phyloP scores from a whole-genome alignment of 2,113 vertebrate genomes.

The Cyanoderma ruficeps region DNA sequence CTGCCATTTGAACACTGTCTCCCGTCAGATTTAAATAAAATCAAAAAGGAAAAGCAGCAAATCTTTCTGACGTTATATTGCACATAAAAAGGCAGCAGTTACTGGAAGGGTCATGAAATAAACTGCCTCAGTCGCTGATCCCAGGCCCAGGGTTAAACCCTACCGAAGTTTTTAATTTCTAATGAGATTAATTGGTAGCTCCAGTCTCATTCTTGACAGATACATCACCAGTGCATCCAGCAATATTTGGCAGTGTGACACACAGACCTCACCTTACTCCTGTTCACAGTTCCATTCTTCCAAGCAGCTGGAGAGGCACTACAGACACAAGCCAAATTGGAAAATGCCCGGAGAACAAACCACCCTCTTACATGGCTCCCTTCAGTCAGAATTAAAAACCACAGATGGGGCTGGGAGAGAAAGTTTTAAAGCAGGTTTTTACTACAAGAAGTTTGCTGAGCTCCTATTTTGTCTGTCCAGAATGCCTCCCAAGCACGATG shows the following conservation, averaged over 20 bases:
- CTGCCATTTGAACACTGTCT: not conserved
- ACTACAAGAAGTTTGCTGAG: not conserved
- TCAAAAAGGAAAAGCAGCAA: not conserved
- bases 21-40: not conserved
- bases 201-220: not conserved
- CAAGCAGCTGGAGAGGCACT: not conserved
- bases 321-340: not conserved
- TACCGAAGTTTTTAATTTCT: not conserved
- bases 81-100: not conserved
- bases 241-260: not conserved
- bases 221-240: not conserved
- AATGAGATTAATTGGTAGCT: not conserved
- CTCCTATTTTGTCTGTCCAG: not conserved
- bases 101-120: not conserved
- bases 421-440: not conserved
- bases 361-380: not conserved
- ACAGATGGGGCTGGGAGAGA: not conserved
- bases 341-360: not conserved
- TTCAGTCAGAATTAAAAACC: not conserved
- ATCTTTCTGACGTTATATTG: not conserved
- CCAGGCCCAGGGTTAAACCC: not conserved
- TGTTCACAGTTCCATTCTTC: not conserved
- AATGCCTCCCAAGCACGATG: rapidly evolving
- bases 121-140: not conserved
- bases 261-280: not conserved